Percentiles rank a stretch among this genome's conserved stretches.
Conservation (phyloP, 2,797 vertebrate species). For the Momotus momota region DNA sequence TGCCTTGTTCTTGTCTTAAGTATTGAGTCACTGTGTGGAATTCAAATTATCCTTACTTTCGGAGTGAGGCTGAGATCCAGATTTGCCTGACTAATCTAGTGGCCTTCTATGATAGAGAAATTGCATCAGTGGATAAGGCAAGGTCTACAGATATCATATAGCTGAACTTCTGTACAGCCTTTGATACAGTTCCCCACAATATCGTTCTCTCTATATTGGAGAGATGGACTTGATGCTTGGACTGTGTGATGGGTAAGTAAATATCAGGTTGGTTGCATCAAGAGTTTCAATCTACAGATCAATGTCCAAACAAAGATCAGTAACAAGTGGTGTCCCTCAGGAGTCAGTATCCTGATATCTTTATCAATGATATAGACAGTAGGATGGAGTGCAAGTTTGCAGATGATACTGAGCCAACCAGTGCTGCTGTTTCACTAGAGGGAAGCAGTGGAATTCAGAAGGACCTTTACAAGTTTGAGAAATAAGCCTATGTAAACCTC, state of each 20-base stretch:
- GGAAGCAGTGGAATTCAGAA: neutral
- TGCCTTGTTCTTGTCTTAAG: neutral
- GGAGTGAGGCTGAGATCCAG: neutral
- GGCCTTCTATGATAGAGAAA: neutral
- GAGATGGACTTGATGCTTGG: neutral
- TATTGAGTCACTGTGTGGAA: neutral
- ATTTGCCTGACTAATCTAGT: neutral
- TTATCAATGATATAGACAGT: neutral
- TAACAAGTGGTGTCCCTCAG: too few species aligned
- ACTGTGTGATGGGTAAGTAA: neutral
- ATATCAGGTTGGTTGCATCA: neutral
- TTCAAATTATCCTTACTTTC: neutral
- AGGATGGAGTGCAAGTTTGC: neutral
- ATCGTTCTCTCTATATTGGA: neutral
- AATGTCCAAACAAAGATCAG: neutral
- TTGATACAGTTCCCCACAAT: too few species aligned
- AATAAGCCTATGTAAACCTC: neutral
- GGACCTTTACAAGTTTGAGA: neutral
- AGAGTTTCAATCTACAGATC: neutral
- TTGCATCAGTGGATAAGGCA: neutral
- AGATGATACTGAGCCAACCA: neutral
- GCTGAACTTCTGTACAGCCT: neutral
- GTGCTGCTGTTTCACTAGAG: fast-evolving
- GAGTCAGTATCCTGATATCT: neutral
- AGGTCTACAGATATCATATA: neutral